phyloP scores from a whole-genome alignment of 1,140 invertebrate genomes.

The Heliconius melpomene region DNA sequence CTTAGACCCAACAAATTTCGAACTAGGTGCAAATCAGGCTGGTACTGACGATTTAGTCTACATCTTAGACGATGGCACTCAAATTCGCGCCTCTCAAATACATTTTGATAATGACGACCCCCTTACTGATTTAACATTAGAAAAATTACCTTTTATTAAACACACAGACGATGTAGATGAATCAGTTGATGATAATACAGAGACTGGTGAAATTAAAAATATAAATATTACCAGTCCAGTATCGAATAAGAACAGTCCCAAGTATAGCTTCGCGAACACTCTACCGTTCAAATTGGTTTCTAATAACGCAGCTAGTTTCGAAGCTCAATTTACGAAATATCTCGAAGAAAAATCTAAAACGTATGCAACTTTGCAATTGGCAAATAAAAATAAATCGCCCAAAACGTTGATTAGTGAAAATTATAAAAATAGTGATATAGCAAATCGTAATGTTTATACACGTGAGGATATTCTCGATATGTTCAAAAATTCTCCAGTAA shows the following conservation, averaged over 20 bases:
- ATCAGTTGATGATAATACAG: slow-evolving; percentile 46
- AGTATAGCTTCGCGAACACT: slow-evolving; percentile 59
- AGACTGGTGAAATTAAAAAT: slow-evolving; percentile 49
- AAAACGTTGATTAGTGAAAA: slow-evolving; percentile 55
- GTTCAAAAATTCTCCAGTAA: slow-evolving; percentile 73
- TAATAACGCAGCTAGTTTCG: slow-evolving; percentile 64
- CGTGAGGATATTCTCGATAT: slow-evolving; percentile 72
- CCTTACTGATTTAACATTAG: slow-evolving; percentile 58
- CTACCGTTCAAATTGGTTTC: slow-evolving; percentile 69
- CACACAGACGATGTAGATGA: slow-evolving; percentile 51
- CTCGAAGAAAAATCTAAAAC: slow-evolving; percentile 60
- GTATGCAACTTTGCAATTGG: slow-evolving; percentile 41
- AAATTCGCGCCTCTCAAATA: slow-evolving; percentile 73
- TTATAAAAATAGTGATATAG: slow-evolving; percentile 57
- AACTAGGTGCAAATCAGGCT: slow-evolving; percentile 44
- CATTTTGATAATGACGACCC: slow-evolving; percentile 75
- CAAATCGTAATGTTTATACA: slow-evolving; percentile 52
- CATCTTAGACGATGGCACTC: slow-evolving; percentile 69
- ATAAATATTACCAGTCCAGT: slow-evolving; percentile 66
- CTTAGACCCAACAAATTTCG: slow-evolving; percentile 41
- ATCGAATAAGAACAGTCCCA: slow-evolving; percentile 53
- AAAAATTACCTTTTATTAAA: slow-evolving; percentile 69
- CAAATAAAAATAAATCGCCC: slow-evolving; percentile 54
- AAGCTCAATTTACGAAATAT: slow-evolving; percentile 67
- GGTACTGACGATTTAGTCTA: slow-evolving; percentile 58